Evolutionary conservation across 2,113 vertebrate species (phyloP), one percentile per base, ranked within the genome.

Genomic region (Embiotoca jacksoni): DNA sequence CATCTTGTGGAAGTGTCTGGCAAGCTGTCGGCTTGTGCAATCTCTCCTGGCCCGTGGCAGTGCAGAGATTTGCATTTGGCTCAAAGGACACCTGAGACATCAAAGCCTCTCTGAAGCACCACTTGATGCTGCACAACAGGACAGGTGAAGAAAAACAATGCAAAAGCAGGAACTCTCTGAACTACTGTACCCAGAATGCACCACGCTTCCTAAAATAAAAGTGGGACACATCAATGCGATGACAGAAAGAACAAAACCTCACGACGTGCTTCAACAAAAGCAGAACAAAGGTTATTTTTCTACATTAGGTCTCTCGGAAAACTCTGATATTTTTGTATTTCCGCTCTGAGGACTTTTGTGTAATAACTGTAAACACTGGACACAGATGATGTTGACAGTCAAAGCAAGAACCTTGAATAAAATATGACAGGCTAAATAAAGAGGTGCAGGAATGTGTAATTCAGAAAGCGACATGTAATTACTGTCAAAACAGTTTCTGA

Each of bases 101-200:
- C 84, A 89, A 88, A 90, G 77, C 39, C 35, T 74, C 82, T 88
- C 88, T 86, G 72, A 90, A 83, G 76, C 87, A 78, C 59, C 61
- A 81, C 76, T 85, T 83, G 82, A 86, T 82, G 75, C 66, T 74
- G 75, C 73, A 71, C 70, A 81, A 75, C 39, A 53, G 87, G 80
- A 89, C 78, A 81, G 75, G 82, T 84, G 75, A 87, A 72, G 39
- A 47, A 78, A 82, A 81, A 81, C 57, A 86, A 64, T 33, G 58
- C 44, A 54, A 39, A 61, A 57, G 23, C 52, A 73, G 52, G 47
- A n/a, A 52, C 6, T 2, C 47, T 70, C 57, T 81, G 69, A 83
- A 91, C 90, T 90, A 87, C 87, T 67, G 52, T 75, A 86, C 84
- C 82, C 83, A 91, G 46, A 85, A 89, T 90, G 79, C 91, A 89